Evolutionary conservation across 1,140 invertebrate species (phyloP), one percentile per base, ranked within the genome.

Genomic region (Nasonia longicornis): DNA sequence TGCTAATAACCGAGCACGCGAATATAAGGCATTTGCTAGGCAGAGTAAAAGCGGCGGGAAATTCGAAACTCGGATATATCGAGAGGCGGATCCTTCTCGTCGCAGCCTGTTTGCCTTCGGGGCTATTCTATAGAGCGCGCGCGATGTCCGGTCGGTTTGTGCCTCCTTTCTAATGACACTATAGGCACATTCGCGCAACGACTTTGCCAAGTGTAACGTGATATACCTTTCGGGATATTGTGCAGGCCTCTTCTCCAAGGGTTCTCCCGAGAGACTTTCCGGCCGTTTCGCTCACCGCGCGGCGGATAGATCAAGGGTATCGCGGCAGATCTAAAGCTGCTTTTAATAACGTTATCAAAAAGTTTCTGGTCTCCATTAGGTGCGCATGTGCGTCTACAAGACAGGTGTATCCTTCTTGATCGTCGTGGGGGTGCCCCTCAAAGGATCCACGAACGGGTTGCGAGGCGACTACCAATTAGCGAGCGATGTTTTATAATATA

Each of bases 381-480:
- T 26, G 26, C 26, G 26, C 26, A 26, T 26, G 26, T 26, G 26
- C 26, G 26, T 26, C 26, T 26, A 26, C 26, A 26, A 26, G 26
- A 16, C 16, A 16, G 48, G 10, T 26, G 26, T 42, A 52, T 52
- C 48, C 16, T 52, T 52, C 52, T 58, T 58, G 2, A 58, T n/a
- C 58, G 63, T 8, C 31, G 48, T 14, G 12, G 48, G 12, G 48
- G 16, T 16, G 16, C 12, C 16, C n/a, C 14, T 58, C 52, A n/a
- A 58, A 58, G 16, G 52, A n/a, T n/a, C 6, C 20, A 58, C 20
- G 26, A 22, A 35, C 38, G 73, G 48, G 48, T 31, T 63, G 35
- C 35, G n/a, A 22, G 20, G 70, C 38, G 35, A 71, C 70, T 72
- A 31, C 72, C 78, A 74, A 80, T 80, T 80, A 80, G 71, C 78